Base-by-base conservation (phyloP, 2,797 vertebrate genomes). In the Parotocinclus haroldoi region DNA sequence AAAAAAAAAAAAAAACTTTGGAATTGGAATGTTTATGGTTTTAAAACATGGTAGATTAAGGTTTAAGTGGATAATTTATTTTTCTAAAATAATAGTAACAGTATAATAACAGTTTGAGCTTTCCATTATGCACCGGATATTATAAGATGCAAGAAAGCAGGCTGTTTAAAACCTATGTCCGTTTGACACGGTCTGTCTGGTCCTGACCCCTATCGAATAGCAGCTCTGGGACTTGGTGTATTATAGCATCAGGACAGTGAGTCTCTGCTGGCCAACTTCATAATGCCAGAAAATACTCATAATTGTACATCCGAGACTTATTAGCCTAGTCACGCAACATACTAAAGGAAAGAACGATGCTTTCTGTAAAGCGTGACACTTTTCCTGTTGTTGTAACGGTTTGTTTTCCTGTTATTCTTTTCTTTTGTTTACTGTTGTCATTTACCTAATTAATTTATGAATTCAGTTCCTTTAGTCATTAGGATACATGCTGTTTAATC, bases 321-420 rank as follows among this genome's bases (percentile, higher is more conserved):
- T 48, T 18, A 12, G 46, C n/a, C 38, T 27, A 50, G 58, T 49
- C 46, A 10, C 49, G 14, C 14, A 50, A 50, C 14, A 8, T 16
- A 50, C 9, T 12, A 11, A 46, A 11, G 10, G 45, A n/a, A 3
- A 11, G 45, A 11, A 11, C 14, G 48, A 50, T n/a, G 48, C n/a
- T 7, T 50, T n/a, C 19, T 40, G 27, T 38, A 48, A 38, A 57
- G 14, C 1, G n/a, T 45, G 10, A 55, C 52, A 65, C 36, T 39
- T 57, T 66, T 66, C 63, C 63, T 66, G 63, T 66, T 57, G 44
- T 66, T 7, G 14, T 13, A 36, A 45, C 13, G 7, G 17, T 57
- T 66, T 4, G 7, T 66, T 48, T 66, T 66, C 63, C 63, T 66
- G 63, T 56, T 66, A 38, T 65, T 65, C 42, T 56, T 48, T 56